A percentile compares a stretch with the other conserved stretches of the same genome.
Evolutionary conservation across 2,888 invertebrate genomes (phyloP).

Genomic region (Sinohyriopsis cumingii): DNA sequence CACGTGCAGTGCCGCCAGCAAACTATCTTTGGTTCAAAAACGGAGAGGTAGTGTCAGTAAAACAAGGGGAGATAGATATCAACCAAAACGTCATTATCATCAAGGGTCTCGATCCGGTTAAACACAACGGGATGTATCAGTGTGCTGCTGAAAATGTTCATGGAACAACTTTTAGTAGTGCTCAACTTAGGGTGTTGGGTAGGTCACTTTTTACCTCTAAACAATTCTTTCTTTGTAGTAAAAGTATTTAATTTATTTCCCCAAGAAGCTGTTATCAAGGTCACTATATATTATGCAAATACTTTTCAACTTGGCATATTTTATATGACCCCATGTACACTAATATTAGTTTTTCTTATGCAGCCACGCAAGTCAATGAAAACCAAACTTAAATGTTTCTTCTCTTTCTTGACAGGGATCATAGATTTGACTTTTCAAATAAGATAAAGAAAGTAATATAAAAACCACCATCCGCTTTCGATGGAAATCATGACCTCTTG

Average conservation of each 20-base stretch:
- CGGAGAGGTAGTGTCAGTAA: conserved; percentile 19
- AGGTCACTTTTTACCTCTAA: conserved; percentile 64
- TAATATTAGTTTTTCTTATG: too few relatives aligned
- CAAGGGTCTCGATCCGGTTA: conserved; percentile 34
- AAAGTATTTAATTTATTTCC: background rate
- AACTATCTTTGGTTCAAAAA: conserved; percentile 58
- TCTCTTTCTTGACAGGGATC: too few relatives aligned
- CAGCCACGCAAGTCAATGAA: too few relatives aligned
- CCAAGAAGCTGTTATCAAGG: too few relatives aligned
- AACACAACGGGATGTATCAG: conserved; percentile 96
- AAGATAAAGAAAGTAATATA: too few relatives aligned
- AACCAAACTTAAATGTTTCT: too few relatives aligned
- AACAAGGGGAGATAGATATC: conserved; percentile 38
- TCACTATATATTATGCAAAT: too few relatives aligned
- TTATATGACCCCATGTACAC: too few relatives aligned
- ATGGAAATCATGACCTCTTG: too few relatives aligned
- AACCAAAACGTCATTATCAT: conserved; percentile 52
- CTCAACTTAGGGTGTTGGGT: conserved; percentile 89
- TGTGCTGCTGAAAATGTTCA: conserved; percentile 86
- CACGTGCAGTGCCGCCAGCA: conserved; percentile 49
- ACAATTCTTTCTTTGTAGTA: conserved; percentile 7
- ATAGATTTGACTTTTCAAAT: too few relatives aligned
- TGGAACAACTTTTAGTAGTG: conserved; percentile 88
- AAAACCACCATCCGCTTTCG: too few relatives aligned
- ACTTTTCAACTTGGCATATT: too few relatives aligned